These are phyloP conservation scores for Ypsolopha scabrella DNA, from an alignment of 2,888 invertebrate species.

Conservation along the genomic window DNA sequence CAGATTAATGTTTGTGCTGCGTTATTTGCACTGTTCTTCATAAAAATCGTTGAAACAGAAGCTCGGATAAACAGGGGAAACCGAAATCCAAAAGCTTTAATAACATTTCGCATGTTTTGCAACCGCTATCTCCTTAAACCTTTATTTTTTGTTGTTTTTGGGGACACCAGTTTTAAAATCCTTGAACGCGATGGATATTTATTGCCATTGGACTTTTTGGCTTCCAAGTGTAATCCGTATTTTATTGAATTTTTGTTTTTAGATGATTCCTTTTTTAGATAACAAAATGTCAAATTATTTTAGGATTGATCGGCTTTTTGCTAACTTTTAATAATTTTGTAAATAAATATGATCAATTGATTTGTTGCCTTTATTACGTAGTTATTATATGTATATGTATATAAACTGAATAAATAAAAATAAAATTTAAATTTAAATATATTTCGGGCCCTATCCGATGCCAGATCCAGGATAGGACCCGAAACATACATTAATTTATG, in stretches of 20 bases:
- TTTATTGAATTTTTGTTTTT: background rate
- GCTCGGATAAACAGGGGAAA: slow-evolving; percentile 42
- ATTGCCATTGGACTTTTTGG: background rate
- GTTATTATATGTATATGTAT: too few relatives aligned
- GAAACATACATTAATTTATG: too few relatives aligned
- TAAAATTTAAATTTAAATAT: too few relatives aligned
- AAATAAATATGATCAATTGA: too few relatives aligned
- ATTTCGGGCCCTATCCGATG: too few relatives aligned
- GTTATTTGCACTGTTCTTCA: slow-evolving; percentile 63
- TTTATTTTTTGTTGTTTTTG: slow-evolving; percentile 13
- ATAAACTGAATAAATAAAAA: too few relatives aligned
- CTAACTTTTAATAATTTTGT: too few relatives aligned
- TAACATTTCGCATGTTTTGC: slow-evolving; percentile 40
- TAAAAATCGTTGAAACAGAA: slow-evolving; percentile 61
- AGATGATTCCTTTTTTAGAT: background rate
- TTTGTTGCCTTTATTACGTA: too few relatives aligned
- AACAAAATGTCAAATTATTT: too few relatives aligned
- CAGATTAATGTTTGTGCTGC: slow-evolving; percentile 66
- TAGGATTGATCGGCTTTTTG: too few relatives aligned
- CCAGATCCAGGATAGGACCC: too few relatives aligned
- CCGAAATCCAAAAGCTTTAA: slow-evolving; percentile 24
- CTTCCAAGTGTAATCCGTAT: background rate
- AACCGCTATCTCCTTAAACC: slow-evolving; percentile 41
- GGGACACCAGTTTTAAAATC: background rate
- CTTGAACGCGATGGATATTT: background rate